Percentiles rank a stretch among this genome's conserved stretches.
Conservation (phyloP, 2,888 invertebrate genomes). For the Epiperipatus broadwayi region DNA sequence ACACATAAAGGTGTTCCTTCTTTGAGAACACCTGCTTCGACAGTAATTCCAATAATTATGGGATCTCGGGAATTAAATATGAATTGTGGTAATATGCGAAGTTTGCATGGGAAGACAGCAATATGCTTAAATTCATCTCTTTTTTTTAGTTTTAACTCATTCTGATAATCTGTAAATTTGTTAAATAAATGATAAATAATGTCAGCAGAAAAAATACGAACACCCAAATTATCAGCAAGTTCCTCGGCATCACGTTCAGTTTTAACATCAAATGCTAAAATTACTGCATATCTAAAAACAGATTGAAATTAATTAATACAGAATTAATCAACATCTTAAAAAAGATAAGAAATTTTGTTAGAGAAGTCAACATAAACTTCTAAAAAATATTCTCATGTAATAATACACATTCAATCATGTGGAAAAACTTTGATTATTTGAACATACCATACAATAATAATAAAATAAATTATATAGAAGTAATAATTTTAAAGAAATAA, state of each 20-base stretch:
- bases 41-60: conserved; percentile 83
- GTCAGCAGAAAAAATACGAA: conserved; percentile 87
- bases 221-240: conserved; percentile 75
- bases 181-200: conserved; percentile 99
- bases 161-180: conserved; percentile 76
- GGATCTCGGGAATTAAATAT: conserved; percentile 97
- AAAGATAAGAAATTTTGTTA: too few relatives aligned
- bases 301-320: too few relatives aligned
- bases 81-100: conserved; percentile 58
- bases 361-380: too few relatives aligned
- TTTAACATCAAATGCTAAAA: conserved; percentile 98
- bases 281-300: conserved; percentile 60
- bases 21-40: conserved; percentile 84
- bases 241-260: conserved; percentile 95
- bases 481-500: too few relatives aligned
- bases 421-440: too few relatives aligned
- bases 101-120: conserved; percentile 95
- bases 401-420: too few relatives aligned
- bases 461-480: too few relatives aligned
- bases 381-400: too few relatives aligned
- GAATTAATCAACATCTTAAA: too few relatives aligned
- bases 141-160: conserved; percentile 70
- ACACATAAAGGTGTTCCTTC: conserved; percentile 96
- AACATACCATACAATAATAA: too few relatives aligned
- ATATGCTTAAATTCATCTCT: conserved; percentile 87